Evolutionary conservation across 2,888 invertebrate genomes (phyloP), one percentile per base, ranked within the genome.

Genomic region (Amphipoea lucens): DNA sequence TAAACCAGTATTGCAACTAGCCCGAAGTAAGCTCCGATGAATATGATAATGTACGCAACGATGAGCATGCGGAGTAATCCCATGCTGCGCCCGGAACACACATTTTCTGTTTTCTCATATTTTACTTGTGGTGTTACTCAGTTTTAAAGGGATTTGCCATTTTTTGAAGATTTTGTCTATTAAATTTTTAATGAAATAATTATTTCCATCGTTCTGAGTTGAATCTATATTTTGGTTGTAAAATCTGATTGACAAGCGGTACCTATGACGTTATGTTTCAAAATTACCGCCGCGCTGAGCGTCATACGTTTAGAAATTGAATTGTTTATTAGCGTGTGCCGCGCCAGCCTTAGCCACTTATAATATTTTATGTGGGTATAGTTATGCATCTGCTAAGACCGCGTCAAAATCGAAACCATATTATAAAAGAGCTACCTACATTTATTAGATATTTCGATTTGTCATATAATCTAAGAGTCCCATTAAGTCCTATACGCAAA

Each of bases 1-100:
- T 96, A 96, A 54, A 96, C 88, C 9, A 97, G 91, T n/a, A 90
- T 93, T 81, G 92, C 94, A 23, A 97, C 91, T 57, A 96, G 83
- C 60, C 94, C 94, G 63, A 96, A 94, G 86, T 96, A 97, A 70
- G 93, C 66, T 4, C 85, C 84, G 36, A 95, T 90, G 83, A 94
- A 96, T 29, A 94, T 20, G 4, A 96, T 86, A 91, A 96, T 93
- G 87, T 96, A 96, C 62, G 92, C 29, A 70, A 96, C 89, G 48
- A 95, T 88, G n/a, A 95, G 71, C 66, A 92, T 85, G 76, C 96
- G 95, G 76, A 96, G 67, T 6, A 95, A 81, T 73, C 95, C 93
- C 96, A 96, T 96, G 74, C 73, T 90, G 84, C 72, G 79, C 69
- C 70, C 29, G 83, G 73, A 75, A 69, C 70, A 76, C 45, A 76